Evolutionary conservation across 30 jellyfish, hydroid and myxozoan genomes (phyloP), one percentile per base, ranked within the genome.

Genomic region (Cassiopea xamachana): DNA sequence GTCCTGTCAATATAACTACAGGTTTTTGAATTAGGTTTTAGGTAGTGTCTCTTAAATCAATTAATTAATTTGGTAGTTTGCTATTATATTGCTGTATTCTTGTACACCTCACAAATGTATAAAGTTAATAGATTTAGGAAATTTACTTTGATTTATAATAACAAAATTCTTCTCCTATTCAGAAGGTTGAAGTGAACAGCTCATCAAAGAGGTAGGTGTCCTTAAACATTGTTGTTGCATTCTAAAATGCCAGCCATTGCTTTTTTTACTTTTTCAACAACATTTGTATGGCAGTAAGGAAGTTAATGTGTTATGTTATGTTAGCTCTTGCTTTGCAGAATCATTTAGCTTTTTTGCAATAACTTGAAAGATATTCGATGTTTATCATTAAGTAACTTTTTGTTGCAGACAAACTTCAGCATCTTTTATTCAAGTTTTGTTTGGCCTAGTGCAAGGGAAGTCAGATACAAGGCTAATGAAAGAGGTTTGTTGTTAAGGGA

Each of bases 401-500:
- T n/a, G 8, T 81, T 81, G 43, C 48, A 75, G 89, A 67, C 83
- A 80, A 60, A 80, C 88, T 1, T 69, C 92, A 16, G 96, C 89
- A 17, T 68, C 88, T 18, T 89, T 89, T 48, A 46, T 89, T 69
- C 84, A 77, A 60, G 78, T 68, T 14, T 83, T 90, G 47, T 90
- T 81, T 76, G 91, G 85, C 43, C 55, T 68, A 5, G 92, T 86
- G 43, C 97, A 90, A 46, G 86, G 77, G 17, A 79, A 67, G 67
- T 61, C 73, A 59, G 97, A 91, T 77, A 44, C 97, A 68, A 78
- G 94, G 45, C 83, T 91, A 49, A 82, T 81, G 91, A 80, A 92
- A 83, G 93, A 92, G 98, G 98, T 86, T 18, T 7, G 74, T 19
- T 19, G 7, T 67, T 4, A 2, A 19, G 15, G 15, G 46, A 67